These are phyloP conservation scores for Grallaria varia DNA, from an alignment of 2,113 vertebrate species.

Conservation along the genomic window DNA sequence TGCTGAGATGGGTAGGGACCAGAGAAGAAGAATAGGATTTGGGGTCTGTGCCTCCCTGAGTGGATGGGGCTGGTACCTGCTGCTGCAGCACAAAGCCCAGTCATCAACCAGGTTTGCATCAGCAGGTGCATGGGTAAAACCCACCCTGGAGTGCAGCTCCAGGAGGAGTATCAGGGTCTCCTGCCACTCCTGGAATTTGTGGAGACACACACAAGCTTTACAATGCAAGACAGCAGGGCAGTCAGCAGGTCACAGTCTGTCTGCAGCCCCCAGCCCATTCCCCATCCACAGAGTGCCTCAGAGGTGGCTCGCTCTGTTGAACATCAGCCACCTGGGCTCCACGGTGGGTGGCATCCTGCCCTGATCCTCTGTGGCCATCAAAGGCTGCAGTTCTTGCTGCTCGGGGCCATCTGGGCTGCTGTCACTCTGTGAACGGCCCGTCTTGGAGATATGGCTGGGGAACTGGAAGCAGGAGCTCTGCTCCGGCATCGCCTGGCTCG, in stretches of 20 bases:
- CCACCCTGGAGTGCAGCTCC: not conserved
- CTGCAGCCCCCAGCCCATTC: not conserved
- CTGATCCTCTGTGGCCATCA: slow-evolving; percentile 79
- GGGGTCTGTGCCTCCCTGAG: not conserved
- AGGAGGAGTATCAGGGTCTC: not conserved
- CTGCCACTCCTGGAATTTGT: not conserved
- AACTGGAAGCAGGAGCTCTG: slow-evolving; percentile 79
- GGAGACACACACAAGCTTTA: slow-evolving; percentile 31
- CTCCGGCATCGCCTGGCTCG: slow-evolving; percentile 3
- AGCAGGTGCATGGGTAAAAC: not conserved
- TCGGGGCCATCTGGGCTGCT: slow-evolving; percentile 65
- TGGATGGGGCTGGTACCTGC: not conserved
- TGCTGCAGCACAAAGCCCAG: not conserved
- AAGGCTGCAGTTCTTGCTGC: slow-evolving; percentile 84
- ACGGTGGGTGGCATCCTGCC: slow-evolving; percentile 50
- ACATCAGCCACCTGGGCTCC: slow-evolving; percentile 70
- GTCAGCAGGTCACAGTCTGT: not conserved
- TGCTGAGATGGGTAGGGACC: not conserved
- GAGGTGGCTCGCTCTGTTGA: slow-evolving; percentile 79
- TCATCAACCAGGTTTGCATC: not conserved
- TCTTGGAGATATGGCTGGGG: slow-evolving; percentile 65
- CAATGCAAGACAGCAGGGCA: not conserved
- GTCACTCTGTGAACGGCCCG: slow-evolving; percentile 70
- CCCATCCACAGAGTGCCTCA: not conserved
- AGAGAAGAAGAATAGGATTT: not conserved